Percentiles rank a stretch among this genome's conserved stretches.
Conservation (phyloP, 35 echinoderm and acorn worm species). For the Hemicentrotus pulcherrimus region DNA sequence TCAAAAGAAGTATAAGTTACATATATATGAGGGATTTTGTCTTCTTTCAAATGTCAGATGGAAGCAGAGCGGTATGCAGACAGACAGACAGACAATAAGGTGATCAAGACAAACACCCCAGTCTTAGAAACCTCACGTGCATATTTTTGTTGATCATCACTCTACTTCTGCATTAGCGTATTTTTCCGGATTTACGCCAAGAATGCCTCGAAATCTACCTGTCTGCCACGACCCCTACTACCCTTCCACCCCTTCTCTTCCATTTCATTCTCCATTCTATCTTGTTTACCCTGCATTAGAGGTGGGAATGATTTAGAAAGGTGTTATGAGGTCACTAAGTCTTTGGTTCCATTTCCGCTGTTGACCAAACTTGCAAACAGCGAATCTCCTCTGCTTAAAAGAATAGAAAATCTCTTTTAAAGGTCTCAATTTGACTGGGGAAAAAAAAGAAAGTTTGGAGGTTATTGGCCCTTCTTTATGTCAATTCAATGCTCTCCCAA, state of each 20-base stretch:
- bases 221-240: not conserved
- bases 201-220: not conserved
- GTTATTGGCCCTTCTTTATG: constrained; percentile 16
- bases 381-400: constrained; percentile 17
- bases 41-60: not conserved
- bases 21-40: not conserved
- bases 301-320: constrained; percentile 39
- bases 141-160: constrained; percentile 10
- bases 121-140: not conserved
- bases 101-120: not conserved
- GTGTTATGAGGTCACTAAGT: constrained; percentile 32
- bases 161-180: not conserved
- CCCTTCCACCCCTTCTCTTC: not conserved
- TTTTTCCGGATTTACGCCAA: constrained; percentile 8
- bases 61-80: not conserved
- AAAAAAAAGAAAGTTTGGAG: not conserved
- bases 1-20: no score
- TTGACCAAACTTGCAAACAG: constrained; percentile 8
- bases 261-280: not conserved
- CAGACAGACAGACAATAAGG: not conserved
- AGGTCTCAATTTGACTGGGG: not conserved
- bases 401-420: constrained; percentile 23
- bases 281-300: not conserved
- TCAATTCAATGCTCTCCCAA: constrained; percentile 1
- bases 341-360: constrained; percentile 28